Conservation (phyloP, 2,113 vertebrate genomes). For the Anolis carolinensis region DNA sequence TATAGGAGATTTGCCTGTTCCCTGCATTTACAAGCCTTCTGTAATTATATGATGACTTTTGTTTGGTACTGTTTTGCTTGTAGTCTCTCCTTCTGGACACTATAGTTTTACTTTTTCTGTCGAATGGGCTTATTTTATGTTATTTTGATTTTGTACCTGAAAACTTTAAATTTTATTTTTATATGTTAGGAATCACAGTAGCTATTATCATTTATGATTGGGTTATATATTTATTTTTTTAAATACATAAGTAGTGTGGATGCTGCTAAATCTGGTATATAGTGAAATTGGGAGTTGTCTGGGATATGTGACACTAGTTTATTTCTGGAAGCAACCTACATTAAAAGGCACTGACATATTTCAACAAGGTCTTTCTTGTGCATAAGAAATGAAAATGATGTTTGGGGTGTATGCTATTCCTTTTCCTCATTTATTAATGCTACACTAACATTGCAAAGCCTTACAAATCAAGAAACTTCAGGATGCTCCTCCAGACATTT, state of each 20-base stretch:
- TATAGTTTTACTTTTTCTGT: background rate
- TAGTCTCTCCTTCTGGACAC: no score
- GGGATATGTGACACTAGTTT: background rate
- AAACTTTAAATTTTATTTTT: background rate
- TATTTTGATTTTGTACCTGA: background rate
- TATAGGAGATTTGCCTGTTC: background rate
- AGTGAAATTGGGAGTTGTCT: background rate
- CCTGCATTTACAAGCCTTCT: background rate
- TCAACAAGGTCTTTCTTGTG: background rate
- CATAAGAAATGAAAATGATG: constrained; percentile 33
- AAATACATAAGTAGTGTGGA: background rate
- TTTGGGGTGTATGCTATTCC: constrained; percentile 15
- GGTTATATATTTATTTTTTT: no score
- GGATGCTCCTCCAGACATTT: constrained; percentile 41
- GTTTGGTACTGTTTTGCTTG: no score
- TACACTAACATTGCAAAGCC: constrained; percentile 36
- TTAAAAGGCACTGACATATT: no score
- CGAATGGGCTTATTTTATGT: background rate
- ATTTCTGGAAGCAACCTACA: background rate
- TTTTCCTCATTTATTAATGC: constrained; percentile 31
- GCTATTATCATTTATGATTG: background rate
- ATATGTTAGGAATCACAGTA: background rate
- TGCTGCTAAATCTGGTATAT: background rate
- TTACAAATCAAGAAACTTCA: constrained; percentile 26
- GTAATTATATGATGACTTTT: background rate